A percentile compares a stretch with the other conserved stretches of the same genome.
phyloP scores from a whole-genome alignment of 2,797 vertebrate species.

The Coracias cyanogaster region DNA sequence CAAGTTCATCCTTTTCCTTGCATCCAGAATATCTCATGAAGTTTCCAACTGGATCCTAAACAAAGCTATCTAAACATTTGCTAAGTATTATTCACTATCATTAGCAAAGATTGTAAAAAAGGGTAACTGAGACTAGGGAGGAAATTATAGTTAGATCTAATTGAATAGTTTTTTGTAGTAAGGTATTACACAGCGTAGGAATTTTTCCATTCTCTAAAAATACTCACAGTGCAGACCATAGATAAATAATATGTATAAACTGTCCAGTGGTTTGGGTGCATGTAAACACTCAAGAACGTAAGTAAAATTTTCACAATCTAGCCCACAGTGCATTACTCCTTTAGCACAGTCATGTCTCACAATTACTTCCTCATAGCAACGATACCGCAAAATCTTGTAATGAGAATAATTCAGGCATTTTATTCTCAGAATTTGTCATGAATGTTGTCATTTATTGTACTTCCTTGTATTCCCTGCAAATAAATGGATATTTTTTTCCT shows the following conservation, averaged over 20 bases:
- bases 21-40: neutral
- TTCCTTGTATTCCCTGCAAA: constrained; percentile 30
- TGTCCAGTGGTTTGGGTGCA: neutral
- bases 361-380: neutral
- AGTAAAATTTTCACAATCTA: neutral
- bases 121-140: neutral
- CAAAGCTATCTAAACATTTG: neutral
- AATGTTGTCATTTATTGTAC: neutral
- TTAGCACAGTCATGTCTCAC: neutral
- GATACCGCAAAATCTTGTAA: neutral
- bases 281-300: neutral
- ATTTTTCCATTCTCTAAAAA: neutral
- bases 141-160: neutral
- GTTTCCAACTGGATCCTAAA: neutral
- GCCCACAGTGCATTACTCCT: neutral
- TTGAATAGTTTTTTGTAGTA: neutral
- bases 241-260: neutral
- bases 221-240: neutral
- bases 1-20: neutral
- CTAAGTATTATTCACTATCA: neutral
- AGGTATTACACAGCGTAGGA: neutral
- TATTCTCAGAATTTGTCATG: constrained; percentile 24
- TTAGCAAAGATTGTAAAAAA: neutral
- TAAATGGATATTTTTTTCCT: neutral
- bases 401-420: constrained; percentile 42